Base-by-base conservation (phyloP, 2,888 invertebrate species). In the Apotomis capreana region DNA sequence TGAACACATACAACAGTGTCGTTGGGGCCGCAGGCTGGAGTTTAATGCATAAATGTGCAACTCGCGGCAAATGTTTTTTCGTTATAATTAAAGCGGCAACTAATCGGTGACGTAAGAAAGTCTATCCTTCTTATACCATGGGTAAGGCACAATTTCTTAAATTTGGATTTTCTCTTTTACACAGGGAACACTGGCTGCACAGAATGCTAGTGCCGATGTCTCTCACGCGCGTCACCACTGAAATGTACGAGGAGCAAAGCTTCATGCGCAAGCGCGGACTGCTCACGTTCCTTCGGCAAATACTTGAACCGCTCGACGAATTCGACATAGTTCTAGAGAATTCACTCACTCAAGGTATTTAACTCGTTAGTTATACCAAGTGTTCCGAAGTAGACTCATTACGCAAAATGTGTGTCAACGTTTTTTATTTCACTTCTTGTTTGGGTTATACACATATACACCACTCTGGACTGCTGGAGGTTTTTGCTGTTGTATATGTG, bases 201-300 rank as follows among this genome's bases (percentile, higher is more conserved):
- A 95, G 97, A 70, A 97, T 99, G 95, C 92, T 99, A 69, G 95
- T 96, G n/a, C 97, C 98, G 62, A 97, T 99, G 95, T 96, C 98
- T 2, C 94, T 96, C 81, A 97, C 98, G 15, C 96, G 98, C 75
- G 96, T 98, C 5, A 98, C 99, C 0, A 88, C 94, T 6, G 98
- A 98, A 84, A 97, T 99, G 98, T 99, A 98, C 85, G 99, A 99
- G 85, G 99, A 99, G 84, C 96, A 96, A 80, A 98, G 99, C 68
- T 99, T 99, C 89, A 94, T 99, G 74, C 95, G 99, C 70, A 97
- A 97, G 83, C 95, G 96, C 68, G 96, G 96, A 69, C 94, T 98
- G 54, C 94, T 97, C 74, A 97, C 97, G 78, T 98, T 98, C 92
- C 95, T 99, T 73, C 95, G 97, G 77, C 97, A 98, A 91, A 98